phyloP scores from a whole-genome alignment of 2,113 vertebrate species.

The Ophiodon elongatus region DNA sequence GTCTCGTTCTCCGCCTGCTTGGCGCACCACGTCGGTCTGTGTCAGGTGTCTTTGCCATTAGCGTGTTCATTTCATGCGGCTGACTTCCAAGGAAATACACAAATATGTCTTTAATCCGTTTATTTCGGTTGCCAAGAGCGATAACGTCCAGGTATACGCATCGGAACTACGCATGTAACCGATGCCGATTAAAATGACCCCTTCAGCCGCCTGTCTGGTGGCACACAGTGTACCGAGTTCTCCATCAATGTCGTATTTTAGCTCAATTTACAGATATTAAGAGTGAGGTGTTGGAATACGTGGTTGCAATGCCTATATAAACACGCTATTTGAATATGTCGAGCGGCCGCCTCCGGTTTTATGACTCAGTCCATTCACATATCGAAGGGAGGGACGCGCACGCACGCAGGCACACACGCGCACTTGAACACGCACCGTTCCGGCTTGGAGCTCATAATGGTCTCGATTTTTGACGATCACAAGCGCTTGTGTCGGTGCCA shows the following conservation, averaged over 20 bases:
- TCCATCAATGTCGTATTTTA: background rate
- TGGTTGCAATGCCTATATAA: constrained; percentile 45
- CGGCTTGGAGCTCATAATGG: constrained; percentile 69
- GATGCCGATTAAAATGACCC: constrained; percentile 8
- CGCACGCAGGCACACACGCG: constrained; percentile 24
- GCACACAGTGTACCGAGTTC: constrained; percentile 35
- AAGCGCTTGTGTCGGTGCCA: constrained; percentile 57
- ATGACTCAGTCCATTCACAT: constrained; percentile 83
- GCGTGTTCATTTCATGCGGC: background rate
- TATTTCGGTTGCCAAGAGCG: background rate
- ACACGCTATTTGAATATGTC: constrained; percentile 60
- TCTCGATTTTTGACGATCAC: constrained; percentile 71
- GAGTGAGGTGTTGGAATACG: background rate
- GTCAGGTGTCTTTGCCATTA: constrained; percentile 72
- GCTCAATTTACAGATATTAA: background rate
- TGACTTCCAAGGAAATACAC: background rate
- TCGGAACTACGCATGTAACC: constrained; percentile 41
- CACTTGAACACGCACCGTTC: constrained; percentile 64
- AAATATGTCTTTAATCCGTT: background rate
- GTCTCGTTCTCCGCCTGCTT: constrained; percentile 42
- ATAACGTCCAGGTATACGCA: background rate
- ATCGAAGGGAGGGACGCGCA: constrained; percentile 68
- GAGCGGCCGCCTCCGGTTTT: constrained; percentile 75
- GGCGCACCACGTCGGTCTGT: constrained; percentile 29
- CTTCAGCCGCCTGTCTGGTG: constrained; percentile 9